phyloP scores from a whole-genome alignment of 2,888 invertebrate species.

The Nomada fucata region DNA sequence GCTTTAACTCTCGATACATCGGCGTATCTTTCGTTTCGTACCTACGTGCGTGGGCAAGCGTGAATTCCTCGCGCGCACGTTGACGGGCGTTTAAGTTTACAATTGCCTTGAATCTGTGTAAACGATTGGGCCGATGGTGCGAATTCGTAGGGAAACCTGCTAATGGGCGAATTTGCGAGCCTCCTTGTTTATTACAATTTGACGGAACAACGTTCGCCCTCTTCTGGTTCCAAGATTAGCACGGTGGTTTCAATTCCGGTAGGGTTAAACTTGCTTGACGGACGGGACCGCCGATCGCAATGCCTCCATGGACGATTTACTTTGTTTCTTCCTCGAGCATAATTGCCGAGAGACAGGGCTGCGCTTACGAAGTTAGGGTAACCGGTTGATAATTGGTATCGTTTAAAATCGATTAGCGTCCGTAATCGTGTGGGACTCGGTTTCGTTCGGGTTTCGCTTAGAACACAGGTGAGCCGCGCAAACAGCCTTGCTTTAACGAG shows the following conservation, averaged over 20 bases:
- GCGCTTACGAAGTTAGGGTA: not conserved
- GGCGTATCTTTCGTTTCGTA: not conserved
- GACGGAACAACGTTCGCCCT: not conserved
- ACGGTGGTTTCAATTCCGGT: not conserved
- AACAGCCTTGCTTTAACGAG: slow-evolving; percentile 38
- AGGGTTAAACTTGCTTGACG: too few species aligned
- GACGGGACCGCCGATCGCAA: too few species aligned
- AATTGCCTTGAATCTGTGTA: slow-evolving; percentile 46
- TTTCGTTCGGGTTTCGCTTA: slow-evolving; percentile 5
- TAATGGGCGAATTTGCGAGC: not conserved
- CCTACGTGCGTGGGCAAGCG: slow-evolving; percentile 22
- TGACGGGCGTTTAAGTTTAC: slow-evolving; percentile 32
- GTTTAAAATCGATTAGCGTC: slow-evolving; percentile 11
- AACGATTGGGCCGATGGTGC: slow-evolving; percentile 46
- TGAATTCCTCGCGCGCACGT: slow-evolving; percentile 29
- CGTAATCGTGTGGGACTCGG: not conserved
- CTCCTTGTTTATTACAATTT: not conserved
- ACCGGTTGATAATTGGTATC: slow-evolving; percentile 38
- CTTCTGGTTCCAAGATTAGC: not conserved
- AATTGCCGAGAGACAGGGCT: slow-evolving; percentile 28
- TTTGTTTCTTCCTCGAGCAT: not conserved
- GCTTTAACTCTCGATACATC: slow-evolving; percentile 6
- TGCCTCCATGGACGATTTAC: not conserved
- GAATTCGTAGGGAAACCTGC: slow-evolving; percentile 28
- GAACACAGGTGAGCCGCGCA: slow-evolving; percentile 40